Conservation (phyloP, 2,888 invertebrate genomes). For the Habrosyne pyritoides region DNA sequence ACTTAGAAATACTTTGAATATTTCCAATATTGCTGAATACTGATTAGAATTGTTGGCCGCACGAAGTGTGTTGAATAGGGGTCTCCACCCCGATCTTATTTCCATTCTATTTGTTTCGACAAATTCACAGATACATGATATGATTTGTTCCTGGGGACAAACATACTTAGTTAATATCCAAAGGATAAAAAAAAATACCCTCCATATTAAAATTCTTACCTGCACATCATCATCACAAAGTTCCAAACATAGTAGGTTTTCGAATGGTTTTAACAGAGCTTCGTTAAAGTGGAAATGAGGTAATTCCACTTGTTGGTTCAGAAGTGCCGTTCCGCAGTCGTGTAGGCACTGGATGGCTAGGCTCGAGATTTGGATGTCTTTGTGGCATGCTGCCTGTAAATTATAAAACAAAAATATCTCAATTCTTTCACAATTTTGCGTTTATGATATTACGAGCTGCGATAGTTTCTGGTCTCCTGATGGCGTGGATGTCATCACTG, state of each 20-base stretch:
- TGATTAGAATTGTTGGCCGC: slow-evolving; percentile 91
- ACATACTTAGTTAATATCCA: too few species aligned
- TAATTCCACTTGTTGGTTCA: slow-evolving; percentile 94
- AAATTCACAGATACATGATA: slow-evolving; percentile 97
- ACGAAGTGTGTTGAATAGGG: slow-evolving; percentile 95
- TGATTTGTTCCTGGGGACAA: slow-evolving; percentile 90
- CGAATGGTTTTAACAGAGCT: slow-evolving; percentile 96
- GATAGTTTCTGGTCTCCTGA: too few species aligned
- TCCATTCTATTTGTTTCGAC: slow-evolving; percentile 97
- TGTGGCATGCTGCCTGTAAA: slow-evolving; percentile 93
- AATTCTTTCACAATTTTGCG: too few species aligned
- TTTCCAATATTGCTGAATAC: slow-evolving; percentile 91
- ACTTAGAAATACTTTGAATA: slow-evolving; percentile 96
- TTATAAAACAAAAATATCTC: slow-evolving; percentile 15
- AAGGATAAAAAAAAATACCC: too few species aligned
- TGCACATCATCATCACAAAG: slow-evolving; percentile 97
- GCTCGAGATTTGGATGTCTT: slow-evolving; percentile 94
- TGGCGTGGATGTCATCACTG: too few species aligned
- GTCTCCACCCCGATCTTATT: slow-evolving; percentile 97
- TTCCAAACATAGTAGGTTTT: slow-evolving; percentile 96
- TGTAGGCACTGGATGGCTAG: slow-evolving; percentile 96
- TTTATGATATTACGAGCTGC: too few species aligned
- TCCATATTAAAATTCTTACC: slow-evolving; percentile 69
- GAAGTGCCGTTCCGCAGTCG: slow-evolving; percentile 93
- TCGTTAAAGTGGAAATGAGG: slow-evolving; percentile 98